A percentile compares a stretch with the other conserved stretches of the same genome.
These are phyloP conservation scores for Pelmatolapia mariae DNA, from an alignment of 2,113 vertebrate genomes.

Conservation along the genomic window DNA sequence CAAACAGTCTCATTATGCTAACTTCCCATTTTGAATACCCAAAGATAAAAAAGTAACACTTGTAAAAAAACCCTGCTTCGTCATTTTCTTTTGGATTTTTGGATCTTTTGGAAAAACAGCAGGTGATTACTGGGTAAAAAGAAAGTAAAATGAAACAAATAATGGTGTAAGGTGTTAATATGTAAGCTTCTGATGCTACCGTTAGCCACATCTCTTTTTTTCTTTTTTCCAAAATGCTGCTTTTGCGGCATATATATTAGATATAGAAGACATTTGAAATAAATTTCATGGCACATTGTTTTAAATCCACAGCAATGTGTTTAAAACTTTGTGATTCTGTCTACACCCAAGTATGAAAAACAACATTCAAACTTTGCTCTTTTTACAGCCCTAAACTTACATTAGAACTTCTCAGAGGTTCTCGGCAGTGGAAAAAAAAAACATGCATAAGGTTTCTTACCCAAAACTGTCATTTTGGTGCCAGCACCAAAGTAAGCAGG, in stretches of 20 bases:
- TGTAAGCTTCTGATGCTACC: neutral
- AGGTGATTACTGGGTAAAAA: neutral
- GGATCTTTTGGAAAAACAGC: neutral
- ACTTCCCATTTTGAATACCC: neutral
- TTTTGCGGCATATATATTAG: neutral
- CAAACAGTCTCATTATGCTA: neutral
- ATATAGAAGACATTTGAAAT: neutral
- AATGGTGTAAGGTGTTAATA: neutral
- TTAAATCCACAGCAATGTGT: neutral
- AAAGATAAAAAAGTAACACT: neutral
- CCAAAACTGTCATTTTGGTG: conserved; percentile 73
- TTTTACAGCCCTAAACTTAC: neutral
- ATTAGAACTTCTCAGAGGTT: neutral
- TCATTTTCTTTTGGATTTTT: neutral
- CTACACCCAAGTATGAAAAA: neutral
- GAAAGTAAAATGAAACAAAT: neutral
- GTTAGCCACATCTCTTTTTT: neutral
- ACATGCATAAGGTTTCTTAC: neutral
- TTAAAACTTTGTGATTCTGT: neutral
- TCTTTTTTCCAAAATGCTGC: neutral
- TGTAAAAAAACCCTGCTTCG: fast-evolving
- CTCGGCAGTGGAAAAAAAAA: neutral
- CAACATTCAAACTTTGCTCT: neutral
- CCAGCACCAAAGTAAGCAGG: conserved; percentile 72
- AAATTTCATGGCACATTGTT: neutral